Percentiles rank a stretch among this genome's conserved stretches.
Evolutionary conservation across 2,113 vertebrate genomes (phyloP).

Genomic region (Neotragus moschatus): DNA sequence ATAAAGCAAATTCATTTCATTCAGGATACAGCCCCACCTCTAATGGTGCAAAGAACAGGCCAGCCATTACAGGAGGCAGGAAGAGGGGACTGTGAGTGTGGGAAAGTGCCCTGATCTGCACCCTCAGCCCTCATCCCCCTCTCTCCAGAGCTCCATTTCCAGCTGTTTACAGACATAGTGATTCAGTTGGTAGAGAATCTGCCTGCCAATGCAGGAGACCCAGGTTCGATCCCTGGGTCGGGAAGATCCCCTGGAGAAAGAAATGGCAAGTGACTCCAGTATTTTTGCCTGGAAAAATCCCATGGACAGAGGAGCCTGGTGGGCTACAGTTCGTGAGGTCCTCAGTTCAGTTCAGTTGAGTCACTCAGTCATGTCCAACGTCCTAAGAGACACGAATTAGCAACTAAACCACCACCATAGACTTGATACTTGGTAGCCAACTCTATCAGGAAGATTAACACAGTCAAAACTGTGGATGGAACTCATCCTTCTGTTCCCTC

Average conservation of each 20-base stretch:
- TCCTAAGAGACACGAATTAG: not conserved
- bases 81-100: not conserved
- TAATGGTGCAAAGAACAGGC: not conserved
- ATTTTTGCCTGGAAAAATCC: not conserved
- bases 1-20: not conserved
- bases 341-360: too few relatives aligned
- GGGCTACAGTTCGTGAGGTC: fast-evolving
- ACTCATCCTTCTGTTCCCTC: not conserved
- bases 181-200: not conserved
- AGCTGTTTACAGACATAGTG: not conserved
- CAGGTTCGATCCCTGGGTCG: fast-evolving
- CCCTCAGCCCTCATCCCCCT: not conserved
- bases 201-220: not conserved
- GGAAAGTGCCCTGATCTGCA: not conserved
- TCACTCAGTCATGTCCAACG: too few relatives aligned
- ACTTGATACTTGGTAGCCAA: not conserved
- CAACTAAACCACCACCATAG: not conserved
- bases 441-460: not conserved
- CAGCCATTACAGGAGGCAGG: not conserved
- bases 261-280: not conserved
- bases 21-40: not conserved
- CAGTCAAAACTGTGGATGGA: not conserved
- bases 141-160: not conserved
- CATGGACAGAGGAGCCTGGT: not conserved
- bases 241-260: not conserved